Evolutionary conservation across 2,888 invertebrate species (phyloP), one percentile per base, ranked within the genome.

Genomic region (Volucella inflata): DNA sequence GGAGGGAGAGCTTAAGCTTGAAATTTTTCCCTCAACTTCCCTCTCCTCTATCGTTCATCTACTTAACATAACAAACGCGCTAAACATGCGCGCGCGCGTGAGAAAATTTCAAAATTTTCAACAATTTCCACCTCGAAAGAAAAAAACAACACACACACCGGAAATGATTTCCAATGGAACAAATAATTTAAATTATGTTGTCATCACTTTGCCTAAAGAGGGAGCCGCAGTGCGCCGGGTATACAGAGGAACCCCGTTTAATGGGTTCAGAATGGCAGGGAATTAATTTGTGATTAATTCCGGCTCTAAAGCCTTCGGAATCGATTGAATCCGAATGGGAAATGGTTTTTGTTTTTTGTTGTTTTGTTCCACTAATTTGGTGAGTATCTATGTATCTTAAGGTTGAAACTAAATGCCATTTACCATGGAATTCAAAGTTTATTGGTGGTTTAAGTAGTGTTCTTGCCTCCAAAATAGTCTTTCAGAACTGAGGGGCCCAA

Each of bases 121-220:
- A 46, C 21, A 53, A 78, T 83, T 78, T 68, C 55, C 48, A 82
- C 46, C 48, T 16, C 14, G 11, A 50, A 67, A 38, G 38, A 68
- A 17, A 64, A 62, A 62, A 62, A 48, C 36, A 48, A 36, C 30
- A 14, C 30, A 12, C 38, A 83, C 67, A 83, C 50, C 83, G 83
- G 83, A 83, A 83, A 78, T 70, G 83, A 78, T 74, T 83, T 83
- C 74, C 70, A 79, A 83, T 83, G 78, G 57, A 68, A 53, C 74
- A 79, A 21, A 83, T 83, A 46, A 79, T 78, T 79, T 79, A 74
- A 79, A 83, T 83, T 78, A 74, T 83, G 68, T 74, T 83, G 83
- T 83, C 78, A 78, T 68, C 83, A 50, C 38, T 17, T 30, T 38
- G 16, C 11, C 14, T 2, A 59, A 16, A 50, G n/a, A 8, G 6